Base-by-base conservation (phyloP, 2,113 vertebrate species). In the Bubo bubo region DNA sequence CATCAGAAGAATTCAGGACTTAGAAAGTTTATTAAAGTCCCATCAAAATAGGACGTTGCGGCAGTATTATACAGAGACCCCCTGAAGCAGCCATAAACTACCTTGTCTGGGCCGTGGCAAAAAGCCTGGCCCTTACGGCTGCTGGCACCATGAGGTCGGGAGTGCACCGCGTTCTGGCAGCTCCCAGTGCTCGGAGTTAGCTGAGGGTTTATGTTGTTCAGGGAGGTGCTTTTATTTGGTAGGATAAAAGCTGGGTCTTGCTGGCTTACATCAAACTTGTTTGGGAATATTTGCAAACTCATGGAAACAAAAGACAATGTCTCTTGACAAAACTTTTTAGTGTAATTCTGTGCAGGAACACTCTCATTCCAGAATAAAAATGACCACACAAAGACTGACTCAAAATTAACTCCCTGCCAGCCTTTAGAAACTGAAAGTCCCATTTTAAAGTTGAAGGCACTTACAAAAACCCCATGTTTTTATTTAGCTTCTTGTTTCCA, bases 361-460 rank as follows among this genome's bases (percentile, higher is more conserved):
- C 68, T 74, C 80, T 94, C 70, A 55, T 95, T 94, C 64, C 91
- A 94, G 91, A 95, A 84, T 5, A 84, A 91, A 91, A 95, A 92
- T 96, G 94, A 95, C 95, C 96, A 96, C 95, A 96, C 96, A 96
- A 94, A 93, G 93, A 95, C 90, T 86, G 88, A 92, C 86, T 94
- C 89, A 91, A 95, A 96, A 74, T 68, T 8, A 88, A 34, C 53
- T 86, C 75, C 86, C 79, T 47, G 86, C 60, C 89, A 94, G 91
- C 73, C 79, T 89, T 86, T 27, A 91, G 91, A 96, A 96, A 97
- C 83, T 67, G 93, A 86, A 97, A 97, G 94, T 95, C 56, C 12
- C 89, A 56, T 91, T 81, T 92, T 37, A 39, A 95, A 92, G 79
- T 18, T 26, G 43, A 71, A 94, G 50, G 72, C 76, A 67, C 24